Conservation (phyloP, 92 coral and sea anemone species). For the Diadumene lineata region DNA sequence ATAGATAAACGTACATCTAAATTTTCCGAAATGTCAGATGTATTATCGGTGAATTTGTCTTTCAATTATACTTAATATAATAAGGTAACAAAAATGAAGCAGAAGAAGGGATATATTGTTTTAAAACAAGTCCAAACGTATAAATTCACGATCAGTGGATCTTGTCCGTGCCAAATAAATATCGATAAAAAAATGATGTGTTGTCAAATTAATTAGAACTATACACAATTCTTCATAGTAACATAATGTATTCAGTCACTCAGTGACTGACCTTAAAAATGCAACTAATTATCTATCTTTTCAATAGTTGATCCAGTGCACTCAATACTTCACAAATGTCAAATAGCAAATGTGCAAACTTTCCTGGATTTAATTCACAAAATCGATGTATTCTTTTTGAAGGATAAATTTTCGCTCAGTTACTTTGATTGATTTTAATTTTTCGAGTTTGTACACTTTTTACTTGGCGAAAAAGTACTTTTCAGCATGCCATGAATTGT, state of each 20-base stretch:
- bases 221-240: constrained; percentile 57
- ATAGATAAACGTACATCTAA: too few species aligned
- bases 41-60: too few species aligned
- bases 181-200: neutral
- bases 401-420: neutral
- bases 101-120: too few species aligned
- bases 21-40: too few species aligned
- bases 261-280: constrained; percentile 78
- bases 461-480: too few species aligned
- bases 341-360: constrained; percentile 33
- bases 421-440: neutral
- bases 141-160: too few species aligned
- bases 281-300: constrained; percentile 47
- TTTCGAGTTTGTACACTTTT: too few species aligned
- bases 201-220: constrained; percentile 3
- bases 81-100: too few species aligned
- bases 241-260: constrained; percentile 91
- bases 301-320: constrained; percentile 43
- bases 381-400: neutral
- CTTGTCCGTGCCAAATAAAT: too few species aligned
- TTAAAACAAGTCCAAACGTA: too few species aligned
- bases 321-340: constrained; percentile 57
- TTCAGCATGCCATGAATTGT: too few species aligned
- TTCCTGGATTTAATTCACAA: constrained; percentile 19
- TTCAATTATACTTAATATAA: too few species aligned